Evolutionary conservation across 1,140 invertebrate species (phyloP).

Genomic region (Zaprionus davidi): DNA sequence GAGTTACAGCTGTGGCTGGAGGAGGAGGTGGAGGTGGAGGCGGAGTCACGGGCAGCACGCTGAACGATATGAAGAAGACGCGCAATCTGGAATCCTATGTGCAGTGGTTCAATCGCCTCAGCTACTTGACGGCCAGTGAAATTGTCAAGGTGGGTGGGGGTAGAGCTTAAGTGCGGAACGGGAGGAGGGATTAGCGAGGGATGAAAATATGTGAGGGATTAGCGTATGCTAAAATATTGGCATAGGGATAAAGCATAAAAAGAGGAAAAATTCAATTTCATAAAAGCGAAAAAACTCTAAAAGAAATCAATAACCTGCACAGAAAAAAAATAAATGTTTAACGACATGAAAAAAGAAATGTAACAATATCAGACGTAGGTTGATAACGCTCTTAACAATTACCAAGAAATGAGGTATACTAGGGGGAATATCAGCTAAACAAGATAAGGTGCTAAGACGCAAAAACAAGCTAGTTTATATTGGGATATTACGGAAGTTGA

Average conservation of each 20-base stretch:
- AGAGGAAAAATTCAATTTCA: background rate
- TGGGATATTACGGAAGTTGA: background rate
- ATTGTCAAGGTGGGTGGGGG: constrained; percentile 73
- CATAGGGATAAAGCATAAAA: constrained; percentile 15
- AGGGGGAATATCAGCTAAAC: background rate
- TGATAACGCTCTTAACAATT: constrained; percentile 11
- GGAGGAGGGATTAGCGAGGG: constrained; percentile 12
- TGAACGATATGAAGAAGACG: constrained; percentile 96
- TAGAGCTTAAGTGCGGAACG: background rate
- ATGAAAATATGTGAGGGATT: constrained; percentile 16
- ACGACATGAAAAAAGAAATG: background rate
- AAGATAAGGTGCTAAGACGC: constrained; percentile 1
- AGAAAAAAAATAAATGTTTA: background rate
- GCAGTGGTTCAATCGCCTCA: constrained; percentile 99
- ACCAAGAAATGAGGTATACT: background rate
- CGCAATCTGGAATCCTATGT: constrained; percentile 97
- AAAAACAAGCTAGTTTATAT: background rate
- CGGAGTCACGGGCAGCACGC: constrained; percentile 83
- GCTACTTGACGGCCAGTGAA: constrained; percentile 96
- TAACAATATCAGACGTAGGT: constrained; percentile 2
- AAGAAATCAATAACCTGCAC: constrained; percentile 29
- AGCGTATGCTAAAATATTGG: constrained; percentile 26
- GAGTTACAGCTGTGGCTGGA: constrained; percentile 5
- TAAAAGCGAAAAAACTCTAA: constrained; percentile 10
- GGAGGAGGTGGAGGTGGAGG: background rate